Percentiles rank a stretch among this genome's conserved stretches.
Evolutionary conservation across 2,797 vertebrate species (phyloP).

Genomic region (Bucorvus abyssinicus): DNA sequence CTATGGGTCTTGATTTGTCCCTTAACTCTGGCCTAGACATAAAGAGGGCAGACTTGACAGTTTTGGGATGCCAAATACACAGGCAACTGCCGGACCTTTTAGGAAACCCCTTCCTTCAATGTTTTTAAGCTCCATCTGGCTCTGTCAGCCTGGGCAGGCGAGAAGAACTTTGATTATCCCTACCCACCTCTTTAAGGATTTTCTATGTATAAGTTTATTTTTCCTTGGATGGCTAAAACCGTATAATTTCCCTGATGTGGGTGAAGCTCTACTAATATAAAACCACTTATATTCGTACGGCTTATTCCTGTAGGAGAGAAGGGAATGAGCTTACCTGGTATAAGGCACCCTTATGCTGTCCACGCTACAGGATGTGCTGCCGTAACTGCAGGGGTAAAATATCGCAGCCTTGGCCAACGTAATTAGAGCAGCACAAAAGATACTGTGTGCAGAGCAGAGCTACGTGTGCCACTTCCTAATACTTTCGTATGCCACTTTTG

Average conservation of each 20-base stretch:
- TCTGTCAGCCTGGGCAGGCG: background rate
- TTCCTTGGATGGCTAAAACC: background rate
- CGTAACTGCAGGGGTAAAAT: conserved; percentile 26
- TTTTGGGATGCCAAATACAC: background rate
- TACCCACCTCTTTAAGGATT: background rate
- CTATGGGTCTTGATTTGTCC: background rate
- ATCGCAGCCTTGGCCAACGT: conserved; percentile 26
- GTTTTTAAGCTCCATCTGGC: background rate
- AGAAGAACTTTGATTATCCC: background rate
- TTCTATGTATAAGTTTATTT: conserved; percentile 3
- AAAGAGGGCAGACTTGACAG: background rate
- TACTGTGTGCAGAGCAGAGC: conserved; percentile 12
- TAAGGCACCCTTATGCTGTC: conserved; percentile 43
- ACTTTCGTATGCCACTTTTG: conserved; percentile 20
- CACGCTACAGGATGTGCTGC: conserved; percentile 19
- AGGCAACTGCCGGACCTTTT: background rate
- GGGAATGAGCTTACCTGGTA: background rate
- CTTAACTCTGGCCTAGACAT: background rate
- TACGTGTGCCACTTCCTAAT: conserved; percentile 10
- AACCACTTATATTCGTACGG: background rate
- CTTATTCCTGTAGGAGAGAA: conserved; percentile 2
- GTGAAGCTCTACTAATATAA: conserved; percentile 1
- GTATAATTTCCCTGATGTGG: background rate
- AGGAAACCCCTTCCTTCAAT: background rate
- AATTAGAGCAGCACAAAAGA: conserved; percentile 39